Conservation (phyloP, 1,140 invertebrate species). For the Coelopa frigida region DNA sequence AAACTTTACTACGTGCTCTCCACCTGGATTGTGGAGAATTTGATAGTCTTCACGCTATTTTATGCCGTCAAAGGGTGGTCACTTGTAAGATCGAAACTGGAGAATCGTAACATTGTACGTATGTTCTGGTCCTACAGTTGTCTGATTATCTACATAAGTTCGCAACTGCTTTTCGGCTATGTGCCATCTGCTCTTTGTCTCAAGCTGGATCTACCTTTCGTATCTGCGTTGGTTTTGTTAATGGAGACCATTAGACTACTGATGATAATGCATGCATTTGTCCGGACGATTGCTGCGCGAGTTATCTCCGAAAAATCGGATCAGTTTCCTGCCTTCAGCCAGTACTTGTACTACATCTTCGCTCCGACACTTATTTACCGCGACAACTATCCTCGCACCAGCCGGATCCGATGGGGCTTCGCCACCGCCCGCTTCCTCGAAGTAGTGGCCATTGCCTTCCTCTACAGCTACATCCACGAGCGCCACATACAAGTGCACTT, state of each 20-base stretch:
- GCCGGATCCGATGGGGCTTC: constrained; percentile 63
- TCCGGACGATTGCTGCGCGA: constrained; percentile 58
- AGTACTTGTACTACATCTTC: constrained; percentile 81
- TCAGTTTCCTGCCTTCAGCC: constrained; percentile 60
- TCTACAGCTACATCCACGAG: constrained; percentile 70
- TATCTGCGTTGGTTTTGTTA: constrained; percentile 51
- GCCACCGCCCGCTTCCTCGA: constrained; percentile 66
- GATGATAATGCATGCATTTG: constrained; percentile 82
- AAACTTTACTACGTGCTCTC: constrained; percentile 45
- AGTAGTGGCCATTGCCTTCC: constrained; percentile 68
- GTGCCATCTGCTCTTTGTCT: constrained; percentile 50
- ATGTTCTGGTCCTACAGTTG: constrained; percentile 48
- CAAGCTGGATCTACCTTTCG: constrained; percentile 52
- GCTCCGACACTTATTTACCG: constrained; percentile 81
- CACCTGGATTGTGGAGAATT: constrained; percentile 47
- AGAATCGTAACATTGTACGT: too few relatives aligned
- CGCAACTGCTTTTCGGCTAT: constrained; percentile 47
- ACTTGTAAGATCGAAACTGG: constrained; percentile 25
- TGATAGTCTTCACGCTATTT: constrained; percentile 46
- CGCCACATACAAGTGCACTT: constrained; percentile 66
- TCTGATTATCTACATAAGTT: constrained; percentile 42
- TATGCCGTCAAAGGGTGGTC: constrained; percentile 46
- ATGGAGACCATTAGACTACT: constrained; percentile 63
- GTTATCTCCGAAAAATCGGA: constrained; percentile 46
- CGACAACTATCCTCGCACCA: constrained; percentile 75